Percentiles rank a stretch among this genome's conserved stretches.
Evolutionary conservation across 2,113 vertebrate species (phyloP).

Genomic region (Heterocephalus glaber): DNA sequence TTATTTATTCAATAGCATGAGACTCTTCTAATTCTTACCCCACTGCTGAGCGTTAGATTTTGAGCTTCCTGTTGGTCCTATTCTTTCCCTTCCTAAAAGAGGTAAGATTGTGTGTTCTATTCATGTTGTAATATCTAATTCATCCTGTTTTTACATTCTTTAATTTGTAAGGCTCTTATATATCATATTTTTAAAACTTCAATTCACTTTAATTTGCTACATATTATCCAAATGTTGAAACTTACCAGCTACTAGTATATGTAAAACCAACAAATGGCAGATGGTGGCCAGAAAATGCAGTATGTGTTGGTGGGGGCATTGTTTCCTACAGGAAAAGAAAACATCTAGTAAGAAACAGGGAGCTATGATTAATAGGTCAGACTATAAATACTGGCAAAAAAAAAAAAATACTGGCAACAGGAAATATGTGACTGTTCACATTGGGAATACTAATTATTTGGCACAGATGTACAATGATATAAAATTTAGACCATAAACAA

Average conservation of each 20-base stretch:
- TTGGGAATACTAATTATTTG: background rate
- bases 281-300: conserved; percentile 98
- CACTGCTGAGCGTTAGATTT: background rate
- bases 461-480: background rate
- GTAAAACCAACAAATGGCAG: conserved; percentile 98
- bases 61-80: background rate
- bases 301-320: conserved; percentile 97
- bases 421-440: background rate
- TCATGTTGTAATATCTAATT: background rate
- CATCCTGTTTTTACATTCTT: background rate
- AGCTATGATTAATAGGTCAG: background rate
- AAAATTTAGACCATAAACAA: background rate
- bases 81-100: background rate
- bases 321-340: conserved; percentile 90
- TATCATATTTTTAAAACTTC: background rate
- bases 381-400: background rate
- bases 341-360: conserved; percentile 50
- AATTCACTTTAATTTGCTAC: conserved; percentile 39
- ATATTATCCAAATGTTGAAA: conserved; percentile 69
- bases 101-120: background rate
- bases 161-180: conserved; percentile 23
- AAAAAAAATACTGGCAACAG: background rate
- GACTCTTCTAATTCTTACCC: background rate
- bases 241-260: conserved; percentile 99
- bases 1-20: background rate